phyloP scores from a whole-genome alignment of 2,797 vertebrate genomes.

The Gallinago nigripennis region DNA sequence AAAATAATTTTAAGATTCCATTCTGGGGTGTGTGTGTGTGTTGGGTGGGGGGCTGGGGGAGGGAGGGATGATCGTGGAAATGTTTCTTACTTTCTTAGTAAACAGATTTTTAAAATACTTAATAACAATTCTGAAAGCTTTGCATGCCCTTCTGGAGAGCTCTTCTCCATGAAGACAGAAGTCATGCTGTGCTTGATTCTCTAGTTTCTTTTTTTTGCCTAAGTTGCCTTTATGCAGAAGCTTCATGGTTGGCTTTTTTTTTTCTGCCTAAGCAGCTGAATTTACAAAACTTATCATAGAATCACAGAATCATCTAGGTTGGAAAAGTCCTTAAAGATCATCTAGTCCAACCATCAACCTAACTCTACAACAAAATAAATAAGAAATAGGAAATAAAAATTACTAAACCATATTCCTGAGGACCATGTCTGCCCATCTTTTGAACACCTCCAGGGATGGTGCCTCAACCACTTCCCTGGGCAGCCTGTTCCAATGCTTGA shows the following conservation, averaged over 20 bases:
- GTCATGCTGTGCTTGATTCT: background rate
- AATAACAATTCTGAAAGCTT: background rate
- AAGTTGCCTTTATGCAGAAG: background rate
- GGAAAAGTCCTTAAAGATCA: no score
- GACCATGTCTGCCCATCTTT: no score
- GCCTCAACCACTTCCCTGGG: no score
- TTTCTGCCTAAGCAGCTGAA: background rate
- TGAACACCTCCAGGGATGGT: no score
- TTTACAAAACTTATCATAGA: background rate
- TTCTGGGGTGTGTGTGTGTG: background rate
- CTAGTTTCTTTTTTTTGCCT: background rate
- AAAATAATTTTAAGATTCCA: background rate
- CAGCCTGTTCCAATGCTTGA: no score
- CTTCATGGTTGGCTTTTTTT: background rate
- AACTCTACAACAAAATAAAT: no score
- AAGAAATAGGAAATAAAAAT: no score
- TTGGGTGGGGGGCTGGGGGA: no score
- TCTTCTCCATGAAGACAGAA: background rate
- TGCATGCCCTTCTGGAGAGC: background rate
- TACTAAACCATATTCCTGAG: no score
- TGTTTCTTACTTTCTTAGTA: background rate
- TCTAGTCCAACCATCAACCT: no score
- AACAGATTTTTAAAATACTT: background rate
- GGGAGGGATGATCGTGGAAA: background rate
- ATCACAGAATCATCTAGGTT: no score